These are phyloP conservation scores for Trachelus troglodyta DNA, from an alignment of 2,888 invertebrate species.

Conservation along the genomic window DNA sequence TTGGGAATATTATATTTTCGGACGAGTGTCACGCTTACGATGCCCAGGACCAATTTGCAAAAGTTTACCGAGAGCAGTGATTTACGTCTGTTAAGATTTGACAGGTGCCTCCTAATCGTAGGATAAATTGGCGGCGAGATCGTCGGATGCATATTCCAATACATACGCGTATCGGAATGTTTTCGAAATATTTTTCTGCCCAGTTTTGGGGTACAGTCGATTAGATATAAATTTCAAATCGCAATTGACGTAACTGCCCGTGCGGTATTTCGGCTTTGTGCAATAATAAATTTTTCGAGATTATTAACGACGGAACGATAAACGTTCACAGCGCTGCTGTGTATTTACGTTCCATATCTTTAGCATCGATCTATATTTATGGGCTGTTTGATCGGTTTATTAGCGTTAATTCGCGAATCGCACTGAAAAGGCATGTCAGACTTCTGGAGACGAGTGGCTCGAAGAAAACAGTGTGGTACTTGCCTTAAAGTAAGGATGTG, in stretches of 20 bases:
- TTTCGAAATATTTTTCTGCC: neutral
- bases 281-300: neutral
- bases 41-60: neutral
- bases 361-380: conserved; percentile 1
- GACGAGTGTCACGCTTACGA: neutral
- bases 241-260: neutral
- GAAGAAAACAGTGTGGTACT: neutral
- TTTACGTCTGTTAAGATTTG: neutral
- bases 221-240: neutral
- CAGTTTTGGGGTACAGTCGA: neutral
- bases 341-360: neutral
- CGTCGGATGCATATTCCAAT: neutral
- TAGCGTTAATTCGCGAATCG: neutral
- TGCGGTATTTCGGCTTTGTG: neutral
- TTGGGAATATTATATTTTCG: neutral
- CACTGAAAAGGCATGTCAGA: neutral
- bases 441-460: neutral
- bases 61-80: neutral
- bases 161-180: neutral
- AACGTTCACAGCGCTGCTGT: neutral
- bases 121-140: neutral
- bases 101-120: neutral
- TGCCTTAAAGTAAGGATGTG: neutral
- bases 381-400: neutral
- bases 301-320: neutral